Percentiles rank a stretch among this genome's conserved stretches.
phyloP scores from a whole-genome alignment of 2,113 vertebrate genomes.

The Zosterops hypoxanthus region DNA sequence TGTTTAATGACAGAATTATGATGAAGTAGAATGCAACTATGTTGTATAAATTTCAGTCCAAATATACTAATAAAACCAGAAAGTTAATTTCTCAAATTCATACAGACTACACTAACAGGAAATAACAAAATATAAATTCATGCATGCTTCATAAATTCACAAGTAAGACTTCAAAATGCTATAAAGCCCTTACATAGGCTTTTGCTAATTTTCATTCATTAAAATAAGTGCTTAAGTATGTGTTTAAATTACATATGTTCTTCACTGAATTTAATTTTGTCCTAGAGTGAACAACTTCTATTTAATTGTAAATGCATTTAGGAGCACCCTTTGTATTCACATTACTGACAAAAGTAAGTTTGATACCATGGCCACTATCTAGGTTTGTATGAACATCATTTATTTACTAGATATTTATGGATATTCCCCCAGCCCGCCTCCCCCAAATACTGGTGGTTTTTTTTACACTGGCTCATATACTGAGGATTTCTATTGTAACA shows the following conservation, averaged over 20 bases:
- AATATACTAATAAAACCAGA: not conserved
- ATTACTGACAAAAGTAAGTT: not conserved
- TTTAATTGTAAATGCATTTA: not conserved
- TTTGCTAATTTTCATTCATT: not conserved
- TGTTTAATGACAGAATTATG: not conserved
- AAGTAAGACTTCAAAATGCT: not conserved
- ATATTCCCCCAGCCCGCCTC: not conserved
- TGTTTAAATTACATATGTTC: not conserved
- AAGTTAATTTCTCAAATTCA: not conserved
- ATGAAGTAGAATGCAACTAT: not conserved
- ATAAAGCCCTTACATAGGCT: not conserved
- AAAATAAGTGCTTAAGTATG: not conserved
- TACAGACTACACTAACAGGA: not conserved
- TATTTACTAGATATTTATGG: not conserved
- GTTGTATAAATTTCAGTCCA: not conserved
- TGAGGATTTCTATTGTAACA: slow-evolving; percentile 26
- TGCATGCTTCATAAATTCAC: not conserved
- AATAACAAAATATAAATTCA: not conserved
- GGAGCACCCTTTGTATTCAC: not conserved
- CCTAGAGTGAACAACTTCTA: not conserved
- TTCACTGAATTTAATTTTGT: not conserved
- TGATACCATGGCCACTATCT: not conserved
- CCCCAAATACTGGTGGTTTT: not conserved
- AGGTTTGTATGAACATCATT: not conserved
- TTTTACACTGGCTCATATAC: not conserved